Conservation (phyloP, 2,113 vertebrate species). For the Sarotherodon lohbergeri region DNA sequence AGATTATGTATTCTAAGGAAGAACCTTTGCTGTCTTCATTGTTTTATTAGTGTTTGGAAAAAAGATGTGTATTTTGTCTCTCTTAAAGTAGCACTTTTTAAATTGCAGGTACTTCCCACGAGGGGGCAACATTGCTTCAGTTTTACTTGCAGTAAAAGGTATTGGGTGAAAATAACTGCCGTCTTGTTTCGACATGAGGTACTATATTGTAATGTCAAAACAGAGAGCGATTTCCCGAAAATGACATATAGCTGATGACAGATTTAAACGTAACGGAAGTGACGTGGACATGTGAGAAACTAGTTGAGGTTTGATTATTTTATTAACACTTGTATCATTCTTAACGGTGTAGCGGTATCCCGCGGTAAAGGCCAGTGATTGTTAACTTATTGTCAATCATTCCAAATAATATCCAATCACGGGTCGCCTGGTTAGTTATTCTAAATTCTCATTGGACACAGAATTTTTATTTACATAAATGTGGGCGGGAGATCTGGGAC, state of each 20-base stretch:
- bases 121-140: not conserved
- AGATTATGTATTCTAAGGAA: slow-evolving; percentile 55
- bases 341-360: not conserved
- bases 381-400: not conserved
- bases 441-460: not conserved
- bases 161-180: not conserved
- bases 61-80: not conserved
- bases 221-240: not conserved
- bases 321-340: not conserved
- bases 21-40: not conserved
- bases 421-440: not conserved
- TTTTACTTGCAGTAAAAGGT: not conserved
- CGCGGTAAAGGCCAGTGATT: not conserved
- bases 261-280: not conserved
- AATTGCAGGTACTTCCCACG: not conserved
- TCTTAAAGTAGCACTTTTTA: not conserved
- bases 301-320: not conserved
- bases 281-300: too few species aligned
- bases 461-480: not conserved
- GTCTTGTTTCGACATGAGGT: not conserved
- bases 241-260: not conserved
- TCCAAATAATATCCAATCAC: not conserved
- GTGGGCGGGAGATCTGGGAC: not conserved
- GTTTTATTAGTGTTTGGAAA: not conserved
- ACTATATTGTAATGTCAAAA: not conserved